Conservation (phyloP, 2,113 vertebrate genomes). For the Tyto alba region DNA sequence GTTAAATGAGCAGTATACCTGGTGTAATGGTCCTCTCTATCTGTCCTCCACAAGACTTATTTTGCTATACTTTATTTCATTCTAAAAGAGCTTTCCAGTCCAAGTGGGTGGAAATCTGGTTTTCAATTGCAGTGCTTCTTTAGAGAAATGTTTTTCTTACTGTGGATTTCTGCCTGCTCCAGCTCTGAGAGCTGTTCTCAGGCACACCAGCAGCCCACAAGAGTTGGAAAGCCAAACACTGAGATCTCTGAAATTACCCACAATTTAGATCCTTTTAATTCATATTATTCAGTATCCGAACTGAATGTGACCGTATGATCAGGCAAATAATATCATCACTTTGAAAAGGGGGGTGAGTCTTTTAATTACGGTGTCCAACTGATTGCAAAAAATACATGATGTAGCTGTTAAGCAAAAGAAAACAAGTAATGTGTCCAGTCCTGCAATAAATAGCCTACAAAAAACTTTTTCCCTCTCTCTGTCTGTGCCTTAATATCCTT, state of each 20-base stretch:
- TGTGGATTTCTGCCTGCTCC: neutral
- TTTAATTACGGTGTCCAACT: neutral
- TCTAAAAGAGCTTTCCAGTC: neutral
- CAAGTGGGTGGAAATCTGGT: neutral
- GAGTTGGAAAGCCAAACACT: neutral
- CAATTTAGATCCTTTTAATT: neutral
- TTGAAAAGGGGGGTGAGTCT: neutral
- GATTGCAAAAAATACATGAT: neutral
- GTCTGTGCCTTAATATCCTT: neutral
- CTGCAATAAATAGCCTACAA: neutral
- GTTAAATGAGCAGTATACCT: neutral
- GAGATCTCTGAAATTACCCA: neutral
- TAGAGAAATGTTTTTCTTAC: neutral
- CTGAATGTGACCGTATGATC: neutral
- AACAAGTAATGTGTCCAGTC: neutral
- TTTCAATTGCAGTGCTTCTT: neutral
- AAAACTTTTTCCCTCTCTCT: neutral
- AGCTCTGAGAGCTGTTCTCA: neutral
- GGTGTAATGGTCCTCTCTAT: neutral
- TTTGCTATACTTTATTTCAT: neutral
- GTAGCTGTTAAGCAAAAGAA: neutral
- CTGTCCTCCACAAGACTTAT: neutral
- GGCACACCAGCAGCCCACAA: neutral
- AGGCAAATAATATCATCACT: neutral
- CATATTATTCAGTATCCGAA: neutral